phyloP scores from a whole-genome alignment of 2,113 vertebrate genomes.

The Anhinga anhinga region DNA sequence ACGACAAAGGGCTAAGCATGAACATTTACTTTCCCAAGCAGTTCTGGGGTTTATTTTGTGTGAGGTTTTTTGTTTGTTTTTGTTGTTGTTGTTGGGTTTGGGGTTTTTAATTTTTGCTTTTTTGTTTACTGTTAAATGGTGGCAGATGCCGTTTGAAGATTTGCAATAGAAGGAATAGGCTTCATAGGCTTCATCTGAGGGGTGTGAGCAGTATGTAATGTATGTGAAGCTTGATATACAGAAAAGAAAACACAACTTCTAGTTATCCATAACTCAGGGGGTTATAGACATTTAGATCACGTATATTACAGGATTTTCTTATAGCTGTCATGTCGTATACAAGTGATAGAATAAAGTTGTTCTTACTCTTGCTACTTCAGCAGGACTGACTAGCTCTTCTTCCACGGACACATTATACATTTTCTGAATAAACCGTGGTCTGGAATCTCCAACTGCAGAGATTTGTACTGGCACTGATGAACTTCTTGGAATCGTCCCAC shows the following conservation, averaged over 20 bases:
- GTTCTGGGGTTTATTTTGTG: neutral
- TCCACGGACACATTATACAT: slow-evolving; percentile 55
- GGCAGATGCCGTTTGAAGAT: neutral
- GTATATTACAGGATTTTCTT: neutral
- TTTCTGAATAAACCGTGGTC: slow-evolving; percentile 68
- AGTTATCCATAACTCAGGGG: neutral
- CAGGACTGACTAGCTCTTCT: slow-evolving; percentile 66
- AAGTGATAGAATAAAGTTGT: neutral
- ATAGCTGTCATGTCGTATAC: neutral
- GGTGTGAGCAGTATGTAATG: neutral
- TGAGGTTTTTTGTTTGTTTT: too few species aligned
- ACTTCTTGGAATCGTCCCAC: slow-evolving; percentile 61
- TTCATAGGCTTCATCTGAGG: neutral
- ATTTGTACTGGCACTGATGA: slow-evolving; percentile 68
- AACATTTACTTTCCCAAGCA: neutral
- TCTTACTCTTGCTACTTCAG: slow-evolving; percentile 64
- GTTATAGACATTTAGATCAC: neutral
- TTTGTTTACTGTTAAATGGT: neutral
- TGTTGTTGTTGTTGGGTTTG: neutral
- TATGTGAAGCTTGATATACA: neutral
- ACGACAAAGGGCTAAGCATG: neutral
- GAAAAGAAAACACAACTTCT: neutral
- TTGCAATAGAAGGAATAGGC: neutral
- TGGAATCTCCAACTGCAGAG: slow-evolving; percentile 67
- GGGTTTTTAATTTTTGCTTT: neutral